Conservation (phyloP, 1,140 invertebrate genomes). For the Drosophila bipectinata region DNA sequence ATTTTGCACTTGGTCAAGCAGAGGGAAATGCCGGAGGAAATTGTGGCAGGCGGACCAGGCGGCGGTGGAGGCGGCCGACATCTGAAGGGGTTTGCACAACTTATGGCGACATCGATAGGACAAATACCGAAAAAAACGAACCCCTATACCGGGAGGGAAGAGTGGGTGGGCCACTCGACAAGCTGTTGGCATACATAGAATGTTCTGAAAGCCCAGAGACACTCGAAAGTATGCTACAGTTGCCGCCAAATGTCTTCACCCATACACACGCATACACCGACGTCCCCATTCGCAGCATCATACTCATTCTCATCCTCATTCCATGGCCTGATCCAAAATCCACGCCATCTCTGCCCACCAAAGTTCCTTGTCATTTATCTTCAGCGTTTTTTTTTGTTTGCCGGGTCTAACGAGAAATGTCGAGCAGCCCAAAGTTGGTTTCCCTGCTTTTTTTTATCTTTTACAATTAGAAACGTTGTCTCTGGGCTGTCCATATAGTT, state of each 20-base stretch:
- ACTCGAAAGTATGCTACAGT: constrained; percentile 80
- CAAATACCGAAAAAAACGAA: constrained; percentile 58
- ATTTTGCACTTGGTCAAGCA: constrained; percentile 80
- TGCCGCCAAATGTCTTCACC: constrained; percentile 57
- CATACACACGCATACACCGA: constrained; percentile 1
- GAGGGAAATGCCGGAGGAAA: constrained; percentile 39
- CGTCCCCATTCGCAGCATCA: constrained; percentile 17
- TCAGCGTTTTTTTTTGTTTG: constrained; percentile 40
- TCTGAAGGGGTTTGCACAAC: constrained; percentile 71
- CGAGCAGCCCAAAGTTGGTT: constrained; percentile 52
- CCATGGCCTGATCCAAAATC: constrained; percentile 35
- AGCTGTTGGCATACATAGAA: constrained; percentile 79
- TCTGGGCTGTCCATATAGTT: constrained; percentile 44
- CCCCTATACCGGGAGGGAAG: background rate
- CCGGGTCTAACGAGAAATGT: constrained; percentile 62
- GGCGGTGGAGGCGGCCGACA: constrained; percentile 27
- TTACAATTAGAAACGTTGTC: constrained; percentile 75
- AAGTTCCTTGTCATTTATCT: constrained; percentile 74
- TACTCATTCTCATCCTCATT: constrained; percentile 19
- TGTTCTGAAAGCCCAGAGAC: constrained; percentile 67
- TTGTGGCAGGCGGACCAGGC: constrained; percentile 40
- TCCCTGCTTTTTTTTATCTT: constrained; percentile 72
- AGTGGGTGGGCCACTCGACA: constrained; percentile 63
- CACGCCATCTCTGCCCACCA: constrained; percentile 23
- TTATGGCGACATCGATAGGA: constrained; percentile 80